Evolutionary conservation across 2,888 invertebrate genomes (phyloP), one percentile per base, ranked within the genome.

Genomic region (Microctonus hyperodae): DNA sequence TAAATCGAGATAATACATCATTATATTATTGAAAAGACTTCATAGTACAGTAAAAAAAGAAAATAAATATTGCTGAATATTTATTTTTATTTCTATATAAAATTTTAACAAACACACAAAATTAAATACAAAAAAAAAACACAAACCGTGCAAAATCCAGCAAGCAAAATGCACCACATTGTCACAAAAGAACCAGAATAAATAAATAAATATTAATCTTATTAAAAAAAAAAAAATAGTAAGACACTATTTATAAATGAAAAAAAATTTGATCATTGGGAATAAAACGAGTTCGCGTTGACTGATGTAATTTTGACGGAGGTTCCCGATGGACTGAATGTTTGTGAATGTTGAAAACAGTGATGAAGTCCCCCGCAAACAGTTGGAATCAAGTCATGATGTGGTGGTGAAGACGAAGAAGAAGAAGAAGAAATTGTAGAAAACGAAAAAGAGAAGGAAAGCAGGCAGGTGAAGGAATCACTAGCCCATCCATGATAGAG

Each of bases 91-190:
- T 22, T 37, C 16, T n/a, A 44, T n/a, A 7, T 7, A 16, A 44
- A 44, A 1, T 5, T 5, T 13, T 23, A 4, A n/a, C 7, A 13
- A 22, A 44, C 16, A 44, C 25, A 22, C 1, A 51, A 23, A 3
- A 40, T 40, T 28, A 55, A 16, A 28, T 25, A 51, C 25, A 60
- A 28, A 20, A 60, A 10, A 63, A 66, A 67, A 67, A 62, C 33
- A 78, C 81, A 72, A 72, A 82, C 82, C 80, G 79, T 79, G 74
- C 75, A 82, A 72, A 79, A 78, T 70, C 78, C 78, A 25, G 78
- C 77, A 63, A 82, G 74, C 65, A 83, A 72, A 66, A 81, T 73
- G 68, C 76, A 76, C 82, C 82, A 81, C 82, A 82, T 81, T 70
- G 69, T 75, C 66, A 70, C 68, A 60, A 44, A 44, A 53, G 51